A percentile compares a stretch with the other conserved stretches of the same genome.
Conservation (phyloP, 2,888 invertebrate genomes). For the Xiphydria camelus region DNA sequence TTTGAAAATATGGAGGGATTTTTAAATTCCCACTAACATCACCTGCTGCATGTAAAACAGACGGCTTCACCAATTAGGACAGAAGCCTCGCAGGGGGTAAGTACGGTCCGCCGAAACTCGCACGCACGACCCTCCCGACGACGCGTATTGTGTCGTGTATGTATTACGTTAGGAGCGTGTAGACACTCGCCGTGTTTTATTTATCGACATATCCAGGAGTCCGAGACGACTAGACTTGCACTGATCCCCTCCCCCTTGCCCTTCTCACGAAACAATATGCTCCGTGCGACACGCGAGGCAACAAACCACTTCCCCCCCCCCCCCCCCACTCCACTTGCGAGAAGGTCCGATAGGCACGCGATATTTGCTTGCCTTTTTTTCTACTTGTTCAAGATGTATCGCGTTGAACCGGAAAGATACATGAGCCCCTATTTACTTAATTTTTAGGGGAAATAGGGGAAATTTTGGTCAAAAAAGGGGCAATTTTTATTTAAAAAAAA, state of each 20-base stretch:
- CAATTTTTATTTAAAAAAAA: too few relatives aligned
- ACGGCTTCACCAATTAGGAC: too few relatives aligned
- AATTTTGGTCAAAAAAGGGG: too few relatives aligned
- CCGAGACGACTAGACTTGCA: conserved; percentile 14
- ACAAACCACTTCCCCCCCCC: conserved; percentile 6
- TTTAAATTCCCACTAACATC: too few relatives aligned
- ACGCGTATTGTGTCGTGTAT: conserved; percentile 6
- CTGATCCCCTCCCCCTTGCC: neutral
- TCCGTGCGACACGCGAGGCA: neutral
- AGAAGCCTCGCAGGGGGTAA: too few relatives aligned
- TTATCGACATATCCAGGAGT: conserved; percentile 22
- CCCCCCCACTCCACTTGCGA: conserved; percentile 5
- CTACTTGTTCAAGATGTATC: neutral
- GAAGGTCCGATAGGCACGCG: neutral
- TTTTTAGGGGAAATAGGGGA: too few relatives aligned
- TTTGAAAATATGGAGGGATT: too few relatives aligned
- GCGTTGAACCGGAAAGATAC: too few relatives aligned
- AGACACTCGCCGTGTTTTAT: conserved; percentile 26
- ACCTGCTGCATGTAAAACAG: too few relatives aligned
- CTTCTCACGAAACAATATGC: neutral
- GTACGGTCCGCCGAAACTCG: too few relatives aligned
- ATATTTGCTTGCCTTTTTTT: neutral
- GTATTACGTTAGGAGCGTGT: conserved; percentile 19
- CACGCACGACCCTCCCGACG: neutral
- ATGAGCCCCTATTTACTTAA: too few relatives aligned